phyloP scores from a whole-genome alignment of 2,888 invertebrate species.

The Lasius platythorax region DNA sequence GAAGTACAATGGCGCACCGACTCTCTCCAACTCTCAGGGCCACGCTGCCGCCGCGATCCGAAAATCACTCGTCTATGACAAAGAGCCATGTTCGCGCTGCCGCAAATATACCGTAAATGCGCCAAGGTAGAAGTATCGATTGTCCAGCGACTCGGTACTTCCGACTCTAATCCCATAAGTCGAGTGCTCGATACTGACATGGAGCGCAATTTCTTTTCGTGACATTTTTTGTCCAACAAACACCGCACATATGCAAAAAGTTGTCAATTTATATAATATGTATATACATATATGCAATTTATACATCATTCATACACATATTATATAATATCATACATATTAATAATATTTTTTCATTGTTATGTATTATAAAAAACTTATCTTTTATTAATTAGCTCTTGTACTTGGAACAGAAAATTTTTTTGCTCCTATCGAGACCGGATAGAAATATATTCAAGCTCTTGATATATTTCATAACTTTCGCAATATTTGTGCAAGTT shows the following conservation, averaged over 20 bases:
- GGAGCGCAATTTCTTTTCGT: not conserved
- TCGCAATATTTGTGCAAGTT: slow-evolving; percentile 8
- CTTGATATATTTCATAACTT: slow-evolving; percentile 8
- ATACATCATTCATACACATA: not conserved
- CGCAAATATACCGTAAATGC: slow-evolving; percentile 83
- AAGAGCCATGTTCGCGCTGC: slow-evolving; percentile 83
- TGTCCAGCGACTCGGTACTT: slow-evolving; percentile 33
- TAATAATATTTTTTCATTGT: not conserved
- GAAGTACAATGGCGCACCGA: slow-evolving; percentile 78
- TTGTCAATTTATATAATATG: not conserved
- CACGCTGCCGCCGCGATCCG: slow-evolving; percentile 73
- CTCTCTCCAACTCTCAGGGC: slow-evolving; percentile 78
- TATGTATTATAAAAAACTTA: not conserved
- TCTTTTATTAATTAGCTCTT: not conserved
- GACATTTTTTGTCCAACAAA: not conserved
- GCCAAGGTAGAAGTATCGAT: slow-evolving; percentile 44
- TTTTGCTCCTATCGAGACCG: not conserved
- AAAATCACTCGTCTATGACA: slow-evolving; percentile 83
- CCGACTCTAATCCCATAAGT: not conserved
- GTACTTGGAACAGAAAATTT: not conserved
- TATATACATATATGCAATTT: not conserved
- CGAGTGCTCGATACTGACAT: not conserved
- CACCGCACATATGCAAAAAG: not conserved
- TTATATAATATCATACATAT: not conserved
- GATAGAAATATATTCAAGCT: not conserved